Percentiles rank a stretch among this genome's conserved stretches.
These are phyloP conservation scores for Rugalucina vietnamica DNA, from an alignment of 2,888 invertebrate species.

Conservation along the genomic window DNA sequence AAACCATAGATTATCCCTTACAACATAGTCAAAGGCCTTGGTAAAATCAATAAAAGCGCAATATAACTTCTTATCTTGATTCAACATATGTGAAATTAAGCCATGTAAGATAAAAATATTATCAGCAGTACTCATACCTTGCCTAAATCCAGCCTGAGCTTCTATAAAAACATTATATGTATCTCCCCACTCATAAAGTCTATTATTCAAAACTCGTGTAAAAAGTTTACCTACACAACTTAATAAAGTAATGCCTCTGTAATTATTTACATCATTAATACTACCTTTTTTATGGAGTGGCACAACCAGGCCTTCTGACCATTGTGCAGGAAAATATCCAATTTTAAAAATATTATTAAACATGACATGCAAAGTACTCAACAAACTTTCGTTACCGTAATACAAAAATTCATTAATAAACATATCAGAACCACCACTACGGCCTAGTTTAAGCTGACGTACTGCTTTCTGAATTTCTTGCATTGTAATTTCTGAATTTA, in stretches of 20 bases:
- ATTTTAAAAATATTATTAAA: not conserved
- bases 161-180: not conserved
- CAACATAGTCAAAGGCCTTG: constrained; percentile 18
- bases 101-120: constrained; percentile 24
- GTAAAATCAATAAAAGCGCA: constrained; percentile 27
- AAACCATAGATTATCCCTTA: constrained; percentile 21
- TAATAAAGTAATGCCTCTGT: too few relatives aligned
- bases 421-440: not conserved
- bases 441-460: not conserved
- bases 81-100: constrained; percentile 4
- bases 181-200: not conserved
- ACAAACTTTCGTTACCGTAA: not conserved
- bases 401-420: constrained; percentile 10
- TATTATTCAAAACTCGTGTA: not conserved
- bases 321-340: not conserved
- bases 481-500: not conserved
- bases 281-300: not conserved
- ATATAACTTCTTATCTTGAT: constrained; percentile 9
- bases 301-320: not conserved
- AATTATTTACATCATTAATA: too few relatives aligned
- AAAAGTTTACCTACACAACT: not conserved
- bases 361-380: not conserved
- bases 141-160: constrained; percentile 26
- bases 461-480: not conserved
- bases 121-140: constrained; percentile 7